A percentile compares a stretch with the other conserved stretches of the same genome.
These are phyloP conservation scores for Neoscelio sp. DNA, from an alignment of 2,888 invertebrate species.

Conservation along the genomic window DNA sequence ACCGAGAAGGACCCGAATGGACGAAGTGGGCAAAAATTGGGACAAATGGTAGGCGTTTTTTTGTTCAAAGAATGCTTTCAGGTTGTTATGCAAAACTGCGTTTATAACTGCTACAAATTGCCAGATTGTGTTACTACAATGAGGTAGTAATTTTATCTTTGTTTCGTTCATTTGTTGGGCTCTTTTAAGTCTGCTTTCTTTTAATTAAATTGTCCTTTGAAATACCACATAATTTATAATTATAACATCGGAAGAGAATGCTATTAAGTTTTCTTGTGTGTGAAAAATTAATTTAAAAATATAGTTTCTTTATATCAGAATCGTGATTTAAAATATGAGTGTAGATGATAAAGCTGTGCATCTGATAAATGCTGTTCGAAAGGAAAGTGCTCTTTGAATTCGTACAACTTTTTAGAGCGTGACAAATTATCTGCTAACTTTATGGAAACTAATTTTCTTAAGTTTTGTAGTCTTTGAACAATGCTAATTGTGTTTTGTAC, in stretches of 20 bases:
- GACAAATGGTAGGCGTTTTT: too few relatives aligned
- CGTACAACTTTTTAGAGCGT: conserved; percentile 27
- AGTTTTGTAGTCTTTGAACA: conserved; percentile 3
- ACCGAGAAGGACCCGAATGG: too few relatives aligned
- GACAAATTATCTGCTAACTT: conserved; percentile 27
- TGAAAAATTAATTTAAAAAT: too few relatives aligned
- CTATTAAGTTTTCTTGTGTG: too few relatives aligned
- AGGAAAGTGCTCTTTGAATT: not conserved
- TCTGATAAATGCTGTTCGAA: not conserved
- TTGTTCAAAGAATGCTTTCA: conserved; percentile 10
- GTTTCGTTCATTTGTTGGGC: not conserved
- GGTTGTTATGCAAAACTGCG: conserved; percentile 16
- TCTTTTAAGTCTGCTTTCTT: too few relatives aligned
- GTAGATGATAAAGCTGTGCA: too few relatives aligned
- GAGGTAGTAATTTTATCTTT: conserved; percentile 1
- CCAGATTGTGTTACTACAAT: not conserved
- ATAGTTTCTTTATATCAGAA: too few relatives aligned
- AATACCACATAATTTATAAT: too few relatives aligned
- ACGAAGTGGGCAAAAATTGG: too few relatives aligned
- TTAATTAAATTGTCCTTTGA: not conserved
- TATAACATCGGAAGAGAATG: too few relatives aligned
- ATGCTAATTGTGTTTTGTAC: conserved; percentile 33
- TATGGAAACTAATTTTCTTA: conserved; percentile 25
- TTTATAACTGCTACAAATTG: conserved; percentile 9
- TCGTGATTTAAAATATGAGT: too few relatives aligned